phyloP scores from a whole-genome alignment of 1,140 invertebrate genomes.

The Venturia canescens region DNA sequence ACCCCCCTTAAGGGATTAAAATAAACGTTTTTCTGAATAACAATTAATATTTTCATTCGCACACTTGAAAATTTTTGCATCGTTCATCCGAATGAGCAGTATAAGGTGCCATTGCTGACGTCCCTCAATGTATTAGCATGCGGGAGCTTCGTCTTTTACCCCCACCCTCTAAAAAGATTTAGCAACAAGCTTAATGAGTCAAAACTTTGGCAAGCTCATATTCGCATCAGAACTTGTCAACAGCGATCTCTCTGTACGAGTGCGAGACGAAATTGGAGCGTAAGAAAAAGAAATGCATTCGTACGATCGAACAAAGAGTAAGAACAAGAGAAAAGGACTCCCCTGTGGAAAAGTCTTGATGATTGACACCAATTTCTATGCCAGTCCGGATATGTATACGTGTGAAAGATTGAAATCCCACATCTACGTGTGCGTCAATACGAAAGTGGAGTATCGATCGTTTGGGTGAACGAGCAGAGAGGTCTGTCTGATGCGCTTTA shows the following conservation, averaged over 20 bases:
- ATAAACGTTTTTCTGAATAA: too few relatives aligned
- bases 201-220: background rate
- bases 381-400: slow-evolving; percentile 1
- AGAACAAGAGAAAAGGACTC: background rate
- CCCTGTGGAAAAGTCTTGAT: slow-evolving; percentile 1
- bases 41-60: too few relatives aligned
- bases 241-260: slow-evolving; percentile 23
- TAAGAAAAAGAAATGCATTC: slow-evolving; percentile 10
- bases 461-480: slow-evolving; percentile 33
- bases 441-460: slow-evolving; percentile 50
- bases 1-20: too few relatives aligned
- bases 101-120: too few relatives aligned
- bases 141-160: too few relatives aligned
- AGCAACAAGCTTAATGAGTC: background rate
- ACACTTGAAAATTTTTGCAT: too few relatives aligned
- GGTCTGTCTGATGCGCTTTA: slow-evolving; percentile 11
- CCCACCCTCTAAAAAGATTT: too few relatives aligned
- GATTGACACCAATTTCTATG: slow-evolving; percentile 33
- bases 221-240: background rate
- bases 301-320: background rate
- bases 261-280: slow-evolving; percentile 4
- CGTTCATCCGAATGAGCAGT: too few relatives aligned
- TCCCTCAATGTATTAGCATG: too few relatives aligned
- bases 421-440: slow-evolving; percentile 49
- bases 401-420: slow-evolving; percentile 54